Base-by-base conservation (phyloP, 2,888 invertebrate genomes). In the Stenoptilia bipunctidactyla region DNA sequence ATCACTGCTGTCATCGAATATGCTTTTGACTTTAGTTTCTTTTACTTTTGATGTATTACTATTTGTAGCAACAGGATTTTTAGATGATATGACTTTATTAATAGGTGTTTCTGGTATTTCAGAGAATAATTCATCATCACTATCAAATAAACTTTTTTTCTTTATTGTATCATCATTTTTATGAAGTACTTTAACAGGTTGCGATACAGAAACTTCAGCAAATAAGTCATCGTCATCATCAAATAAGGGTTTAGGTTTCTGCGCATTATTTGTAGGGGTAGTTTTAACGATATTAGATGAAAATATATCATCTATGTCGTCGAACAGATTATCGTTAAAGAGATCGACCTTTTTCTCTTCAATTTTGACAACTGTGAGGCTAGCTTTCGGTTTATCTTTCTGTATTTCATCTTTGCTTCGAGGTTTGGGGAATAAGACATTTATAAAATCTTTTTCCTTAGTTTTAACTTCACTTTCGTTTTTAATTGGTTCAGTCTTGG, bases 241-340 rank as follows among this genome's bases (percentile, higher is more conserved):
- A 39, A 70, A 71, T 15, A 71, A 43, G 8, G 39, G 3, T 46
- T 41, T 43, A 49, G 9, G 30, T 12, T 30, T 52, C 15, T 51
- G 53, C 2, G 41, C 37, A 41, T 40, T 46, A 39, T 36, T 47
- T 38, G 37, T 50, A 30, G 30, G 30, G 2, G 10, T n/a, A 30
- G 4, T 56, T 13, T 13, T 34, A 4, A 34, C 14, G n/a, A 30
- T n/a, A 10, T 30, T 30, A 4, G n/a, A n/a, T 36, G 36, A 36
- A 14, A 27, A 14, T 1, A 52, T 43, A 4, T 51, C 51, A 45
- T 63, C 50, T 13, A 77, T 50, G 41, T 74, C 69, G 25, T 67
- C 56, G 47, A 80, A 80, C 14, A 80, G 48, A 43, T 74, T 72
- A 40, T 75, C 72, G 44, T 58, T 70, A 36, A 80, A 79, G 2